A percentile compares a stretch with the other conserved stretches of the same genome.
Conservation (phyloP, 2,113 vertebrate genomes). For the Cinclus cinclus region DNA sequence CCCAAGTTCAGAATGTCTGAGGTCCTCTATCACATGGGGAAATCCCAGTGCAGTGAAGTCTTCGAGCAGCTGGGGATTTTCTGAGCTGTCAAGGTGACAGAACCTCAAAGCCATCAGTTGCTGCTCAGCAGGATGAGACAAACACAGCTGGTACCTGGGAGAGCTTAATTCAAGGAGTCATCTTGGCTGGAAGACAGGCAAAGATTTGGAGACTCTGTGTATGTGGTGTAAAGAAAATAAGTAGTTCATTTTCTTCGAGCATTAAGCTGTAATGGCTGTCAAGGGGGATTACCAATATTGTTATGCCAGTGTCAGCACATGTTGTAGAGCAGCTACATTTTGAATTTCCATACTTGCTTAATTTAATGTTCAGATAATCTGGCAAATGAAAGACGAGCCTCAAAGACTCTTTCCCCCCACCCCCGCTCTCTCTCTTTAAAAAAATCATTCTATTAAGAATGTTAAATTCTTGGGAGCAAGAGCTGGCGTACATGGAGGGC, state of each 20-base stretch:
- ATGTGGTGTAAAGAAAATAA: conserved; percentile 59
- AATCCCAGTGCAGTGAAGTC: background rate
- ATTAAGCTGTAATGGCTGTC: conserved; percentile 67
- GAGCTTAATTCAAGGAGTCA: conserved; percentile 39
- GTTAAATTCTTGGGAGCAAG: conserved; percentile 56
- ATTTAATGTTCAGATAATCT: conserved; percentile 66
- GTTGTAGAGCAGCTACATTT: conserved; percentile 52
- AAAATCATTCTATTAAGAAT: conserved; percentile 52
- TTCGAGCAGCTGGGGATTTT: background rate
- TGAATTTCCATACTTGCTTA: conserved; percentile 65
- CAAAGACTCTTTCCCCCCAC: background rate
- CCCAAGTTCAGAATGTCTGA: background rate
- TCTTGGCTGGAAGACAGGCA: conserved; percentile 40
- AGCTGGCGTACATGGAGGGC: conserved; percentile 32
- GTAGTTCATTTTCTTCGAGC: conserved; percentile 53
- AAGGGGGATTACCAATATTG: conserved; percentile 61
- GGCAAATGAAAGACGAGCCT: conserved; percentile 57
- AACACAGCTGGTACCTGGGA: conserved; percentile 59
- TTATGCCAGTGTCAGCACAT: conserved; percentile 65
- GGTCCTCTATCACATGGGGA: background rate
- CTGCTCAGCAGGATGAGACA: conserved; percentile 21
- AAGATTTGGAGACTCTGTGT: background rate
- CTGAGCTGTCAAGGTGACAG: conserved; percentile 28
- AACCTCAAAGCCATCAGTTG: background rate
- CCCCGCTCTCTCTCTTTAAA: background rate